Percentiles rank a stretch among this genome's conserved stretches.
Conservation (phyloP, 2,888 invertebrate genomes). For the Coelopa pilipes region DNA sequence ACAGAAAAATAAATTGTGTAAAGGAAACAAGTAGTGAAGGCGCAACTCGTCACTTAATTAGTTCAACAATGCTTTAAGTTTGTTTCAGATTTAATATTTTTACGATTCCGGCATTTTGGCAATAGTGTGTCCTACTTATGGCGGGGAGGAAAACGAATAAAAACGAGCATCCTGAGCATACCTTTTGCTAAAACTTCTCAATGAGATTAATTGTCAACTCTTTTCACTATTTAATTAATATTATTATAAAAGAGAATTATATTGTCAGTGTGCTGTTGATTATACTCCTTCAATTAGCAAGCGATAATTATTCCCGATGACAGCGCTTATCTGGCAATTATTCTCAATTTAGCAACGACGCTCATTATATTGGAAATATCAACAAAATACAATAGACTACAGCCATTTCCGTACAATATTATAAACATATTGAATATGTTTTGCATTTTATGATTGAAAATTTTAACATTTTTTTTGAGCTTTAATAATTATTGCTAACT, state of each 20-base stretch:
- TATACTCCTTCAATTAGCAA: not conserved
- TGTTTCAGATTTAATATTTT: conserved; percentile 3
- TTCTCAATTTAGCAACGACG: not conserved
- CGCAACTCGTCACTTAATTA: conserved; percentile 54
- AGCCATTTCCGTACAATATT: not conserved
- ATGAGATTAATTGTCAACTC: too few species aligned
- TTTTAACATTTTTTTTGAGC: conserved; percentile 14
- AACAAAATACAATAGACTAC: not conserved
- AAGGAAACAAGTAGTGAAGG: conserved; percentile 25
- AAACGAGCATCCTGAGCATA: too few species aligned
- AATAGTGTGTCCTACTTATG: too few species aligned
- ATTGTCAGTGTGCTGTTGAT: too few species aligned
- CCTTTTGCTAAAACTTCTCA: too few species aligned
- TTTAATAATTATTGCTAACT: conserved; percentile 47
- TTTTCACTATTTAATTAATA: too few species aligned
- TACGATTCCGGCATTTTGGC: not conserved
- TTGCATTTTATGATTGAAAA: not conserved
- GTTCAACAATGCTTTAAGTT: conserved; percentile 57
- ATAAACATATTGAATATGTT: not conserved
- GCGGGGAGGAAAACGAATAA: too few species aligned
- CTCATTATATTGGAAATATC: not conserved
- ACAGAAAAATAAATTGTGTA: conserved; percentile 51
- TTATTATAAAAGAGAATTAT: too few species aligned
- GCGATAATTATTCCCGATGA: not conserved
- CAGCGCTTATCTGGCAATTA: conserved; percentile 2